Percentiles rank a stretch among this genome's conserved stretches.
These are phyloP conservation scores for Cladopsammia gracilis DNA, from an alignment of 64 coral and sea anemone genomes.

Conservation along the genomic window DNA sequence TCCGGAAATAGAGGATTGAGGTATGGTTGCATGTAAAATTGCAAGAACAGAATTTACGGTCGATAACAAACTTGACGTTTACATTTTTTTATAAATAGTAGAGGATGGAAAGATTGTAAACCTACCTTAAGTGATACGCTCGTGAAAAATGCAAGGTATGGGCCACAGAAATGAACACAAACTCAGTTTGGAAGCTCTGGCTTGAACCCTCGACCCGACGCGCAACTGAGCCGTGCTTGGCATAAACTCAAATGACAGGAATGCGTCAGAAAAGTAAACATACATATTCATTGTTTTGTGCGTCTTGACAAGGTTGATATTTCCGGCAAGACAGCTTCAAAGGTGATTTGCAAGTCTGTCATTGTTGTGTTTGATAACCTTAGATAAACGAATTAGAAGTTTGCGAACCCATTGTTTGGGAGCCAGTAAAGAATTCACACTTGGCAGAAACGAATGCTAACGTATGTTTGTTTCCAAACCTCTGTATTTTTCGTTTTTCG, in stretches of 20 bases:
- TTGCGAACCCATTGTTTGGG: neutral
- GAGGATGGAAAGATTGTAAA: neutral
- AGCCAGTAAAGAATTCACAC: neutral
- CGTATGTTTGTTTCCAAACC: too few relatives aligned
- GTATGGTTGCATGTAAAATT: too few relatives aligned
- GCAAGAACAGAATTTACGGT: too few relatives aligned
- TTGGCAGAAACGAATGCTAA: too few relatives aligned
- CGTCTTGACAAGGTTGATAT: neutral
- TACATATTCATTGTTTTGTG: constrained; percentile 4
- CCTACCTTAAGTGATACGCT: neutral
- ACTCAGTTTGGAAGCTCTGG: neutral
- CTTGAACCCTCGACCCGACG: constrained; percentile 31
- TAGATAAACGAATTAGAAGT: neutral
- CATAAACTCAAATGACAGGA: constrained; percentile 11
- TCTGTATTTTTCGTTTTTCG: too few relatives aligned
- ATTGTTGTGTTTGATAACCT: neutral
- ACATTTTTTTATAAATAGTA: too few relatives aligned
- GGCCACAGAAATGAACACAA: neutral
- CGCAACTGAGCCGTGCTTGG: neutral
- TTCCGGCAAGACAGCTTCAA: neutral
- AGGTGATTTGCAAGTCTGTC: neutral
- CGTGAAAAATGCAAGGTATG: neutral
- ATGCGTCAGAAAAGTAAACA: constrained; percentile 15
- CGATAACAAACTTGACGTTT: too few relatives aligned
- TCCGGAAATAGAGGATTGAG: too few relatives aligned